Base-by-base conservation (phyloP, 2,888 invertebrate species). In the Leuctra nigra region DNA sequence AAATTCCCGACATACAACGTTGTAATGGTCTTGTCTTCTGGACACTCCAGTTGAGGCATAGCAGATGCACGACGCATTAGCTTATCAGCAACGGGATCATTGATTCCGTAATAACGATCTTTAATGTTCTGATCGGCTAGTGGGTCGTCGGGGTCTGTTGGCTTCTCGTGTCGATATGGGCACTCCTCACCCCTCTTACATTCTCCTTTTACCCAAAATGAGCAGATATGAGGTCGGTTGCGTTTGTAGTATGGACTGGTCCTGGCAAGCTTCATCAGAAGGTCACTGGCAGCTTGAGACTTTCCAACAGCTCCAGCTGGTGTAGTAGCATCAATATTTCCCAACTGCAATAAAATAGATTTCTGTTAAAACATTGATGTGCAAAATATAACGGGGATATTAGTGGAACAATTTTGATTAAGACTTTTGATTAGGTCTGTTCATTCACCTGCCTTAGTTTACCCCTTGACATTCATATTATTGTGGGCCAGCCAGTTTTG, bases 161-260 rank as follows among this genome's bases (percentile, higher is more conserved):
- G 96, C 69, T 93, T 93, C 69, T 97, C 96, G 67, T 96, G 96
- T 36, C 96, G 77, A 70, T 95, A 96, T 0, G 96, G 96, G 72
- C 96, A 96, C 69, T 97, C 96, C 71, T 97, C 96, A 16, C 96
- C 96, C 70, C 96, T 77, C 67, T 92, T 84, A 70, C 96, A 96
- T 71, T 96, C 95, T 1, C 95, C 96, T 76, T 96, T 97, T n/a
- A 96, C 95, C 91, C 94, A 96, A 73, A 96, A 97, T 0, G 94
- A 94, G 71, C 96, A 96, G 53, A 96, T 93, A 73, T 96, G 96
- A 0, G 96, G 94, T 64, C 93, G 78, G 68, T 96, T 96, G 55
- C 96, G 77, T 69, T 95, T 94, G 72, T 97, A 96, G 71, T 96
- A 97, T 0, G 96, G 96, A 44, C 91, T 88, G 3, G 93, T 94